Conservation (phyloP, 1,140 invertebrate species). For the Drosophila setifemur region DNA sequence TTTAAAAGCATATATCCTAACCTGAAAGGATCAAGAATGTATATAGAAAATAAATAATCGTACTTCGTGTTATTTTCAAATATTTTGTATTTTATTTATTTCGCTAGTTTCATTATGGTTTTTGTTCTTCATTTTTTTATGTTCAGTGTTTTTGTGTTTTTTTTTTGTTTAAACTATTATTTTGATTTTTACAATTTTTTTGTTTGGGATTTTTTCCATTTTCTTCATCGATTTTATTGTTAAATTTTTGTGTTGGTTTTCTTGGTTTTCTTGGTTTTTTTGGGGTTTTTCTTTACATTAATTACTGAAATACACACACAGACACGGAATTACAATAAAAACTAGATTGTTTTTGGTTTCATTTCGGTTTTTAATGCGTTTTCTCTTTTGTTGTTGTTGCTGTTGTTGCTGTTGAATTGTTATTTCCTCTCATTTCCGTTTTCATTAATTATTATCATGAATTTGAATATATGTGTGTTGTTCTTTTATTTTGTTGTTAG, state of each 20-base stretch:
- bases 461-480: constrained; percentile 54
- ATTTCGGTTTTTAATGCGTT: constrained; percentile 27
- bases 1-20: too few relatives aligned
- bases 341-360: constrained; percentile 65
- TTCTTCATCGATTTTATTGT: constrained; percentile 42
- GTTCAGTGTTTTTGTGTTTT: constrained; percentile 53
- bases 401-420: too few relatives aligned
- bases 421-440: not conserved
- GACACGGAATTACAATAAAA: constrained; percentile 81
- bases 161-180: constrained; percentile 46
- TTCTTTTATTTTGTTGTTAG: constrained; percentile 18
- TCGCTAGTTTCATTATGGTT: constrained; percentile 77
- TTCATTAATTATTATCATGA: constrained; percentile 55
- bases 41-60: too few relatives aligned
- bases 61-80: constrained; percentile 70
- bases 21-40: too few relatives aligned
- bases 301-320: constrained; percentile 80
- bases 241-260: constrained; percentile 33
- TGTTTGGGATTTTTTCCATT: constrained; percentile 40
- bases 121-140: constrained; percentile 46
- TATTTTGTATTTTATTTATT: constrained; percentile 78
- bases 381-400: constrained; percentile 2
- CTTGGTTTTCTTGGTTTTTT: constrained; percentile 17
- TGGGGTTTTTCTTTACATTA: constrained; percentile 59
- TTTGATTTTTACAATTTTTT: constrained; percentile 62